These are phyloP conservation scores for Tokudaia tokunoshimensis DNA, from an alignment of 2,797 vertebrate genomes.

Conservation along the genomic window DNA sequence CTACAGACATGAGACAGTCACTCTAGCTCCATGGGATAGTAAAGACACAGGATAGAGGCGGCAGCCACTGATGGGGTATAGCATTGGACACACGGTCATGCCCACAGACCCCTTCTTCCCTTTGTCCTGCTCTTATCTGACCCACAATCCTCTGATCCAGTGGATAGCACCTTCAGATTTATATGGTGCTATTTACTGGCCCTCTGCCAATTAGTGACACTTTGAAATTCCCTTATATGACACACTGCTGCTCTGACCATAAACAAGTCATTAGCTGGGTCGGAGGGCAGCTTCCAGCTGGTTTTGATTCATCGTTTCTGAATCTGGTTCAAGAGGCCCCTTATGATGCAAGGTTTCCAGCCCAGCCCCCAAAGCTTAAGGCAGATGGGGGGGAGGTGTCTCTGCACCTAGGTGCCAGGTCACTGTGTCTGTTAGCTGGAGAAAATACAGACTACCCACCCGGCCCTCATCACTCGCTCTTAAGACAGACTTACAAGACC, in stretches of 20 bases:
- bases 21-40: not conserved
- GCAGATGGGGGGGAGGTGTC: not conserved
- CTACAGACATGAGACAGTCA: not conserved
- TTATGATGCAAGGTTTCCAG: constrained; percentile 66
- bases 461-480: rapidly evolving
- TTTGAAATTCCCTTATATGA: constrained; percentile 86
- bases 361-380: constrained; percentile 5
- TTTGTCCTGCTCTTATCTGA: not conserved
- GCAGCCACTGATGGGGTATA: not conserved
- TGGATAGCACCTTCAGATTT: constrained; percentile 80
- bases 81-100: rapidly evolving
- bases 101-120: not conserved
- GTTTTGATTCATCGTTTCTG: constrained; percentile 85
- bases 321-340: constrained; percentile 64
- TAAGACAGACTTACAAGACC: not conserved
- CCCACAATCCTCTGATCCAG: not conserved
- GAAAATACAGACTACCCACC: not conserved
- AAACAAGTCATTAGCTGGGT: constrained; percentile 85
- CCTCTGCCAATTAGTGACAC: constrained; percentile 87
- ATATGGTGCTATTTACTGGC: constrained; percentile 88
- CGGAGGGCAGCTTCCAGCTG: constrained; percentile 79
- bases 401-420: not conserved
- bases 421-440: not conserved
- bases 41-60: not conserved
- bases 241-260: constrained; percentile 84